Evolutionary conservation across 2,888 invertebrate genomes (phyloP).

Genomic region (Drosophila glabriapex): DNA sequence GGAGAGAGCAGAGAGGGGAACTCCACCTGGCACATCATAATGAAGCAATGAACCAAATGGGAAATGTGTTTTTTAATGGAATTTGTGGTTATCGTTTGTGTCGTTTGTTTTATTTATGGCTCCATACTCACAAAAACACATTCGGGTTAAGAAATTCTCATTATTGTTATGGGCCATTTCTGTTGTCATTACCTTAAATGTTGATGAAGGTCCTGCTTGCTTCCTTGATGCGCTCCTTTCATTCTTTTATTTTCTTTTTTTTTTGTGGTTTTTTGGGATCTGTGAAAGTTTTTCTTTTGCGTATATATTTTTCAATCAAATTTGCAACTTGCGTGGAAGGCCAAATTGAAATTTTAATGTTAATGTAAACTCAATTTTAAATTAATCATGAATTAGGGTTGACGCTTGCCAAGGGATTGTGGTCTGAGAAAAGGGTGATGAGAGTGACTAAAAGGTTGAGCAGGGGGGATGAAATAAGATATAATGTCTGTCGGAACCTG

Average conservation of each 20-base stretch:
- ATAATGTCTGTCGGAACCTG: neutral
- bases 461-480: neutral
- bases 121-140: slow-evolving; percentile 26
- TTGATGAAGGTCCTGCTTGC: slow-evolving; percentile 44
- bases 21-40: slow-evolving; percentile 57
- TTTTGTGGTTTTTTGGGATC: neutral
- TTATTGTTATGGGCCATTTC: slow-evolving; percentile 62
- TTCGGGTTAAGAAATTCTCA: slow-evolving; percentile 48
- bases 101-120: slow-evolving; percentile 67
- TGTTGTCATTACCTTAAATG: slow-evolving; percentile 65
- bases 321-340: slow-evolving; percentile 12
- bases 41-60: slow-evolving; percentile 58
- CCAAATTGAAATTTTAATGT: slow-evolving; percentile 56
- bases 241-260: neutral
- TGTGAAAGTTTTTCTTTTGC: slow-evolving; percentile 25
- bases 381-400: slow-evolving; percentile 55
- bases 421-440: neutral
- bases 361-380: slow-evolving; percentile 61
- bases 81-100: slow-evolving; percentile 64
- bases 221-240: neutral
- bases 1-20: neutral
- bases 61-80: slow-evolving; percentile 65
- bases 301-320: slow-evolving; percentile 50
- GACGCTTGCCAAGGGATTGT: slow-evolving; percentile 1
- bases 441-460: neutral